Evolutionary conservation across 2,888 invertebrate genomes (phyloP), one percentile per base, ranked within the genome.

Genomic region (Tolmerus cingulatus): DNA sequence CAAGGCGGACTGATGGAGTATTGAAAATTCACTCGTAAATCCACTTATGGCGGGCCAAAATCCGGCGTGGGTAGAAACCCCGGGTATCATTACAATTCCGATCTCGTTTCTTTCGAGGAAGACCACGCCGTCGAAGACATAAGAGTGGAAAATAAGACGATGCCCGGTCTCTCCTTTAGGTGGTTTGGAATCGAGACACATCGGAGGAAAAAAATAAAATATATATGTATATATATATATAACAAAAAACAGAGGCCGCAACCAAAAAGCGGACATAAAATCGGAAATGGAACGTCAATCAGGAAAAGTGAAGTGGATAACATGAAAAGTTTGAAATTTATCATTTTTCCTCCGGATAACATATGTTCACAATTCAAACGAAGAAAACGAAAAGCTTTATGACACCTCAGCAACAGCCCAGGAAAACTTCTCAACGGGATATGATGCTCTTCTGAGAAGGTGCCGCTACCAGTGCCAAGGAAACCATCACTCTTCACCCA

Each of bases 201-300:
- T 23, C 23, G n/a, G 5, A 43, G 16, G 40, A 77, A 43, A 19
- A 77, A 77, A 77, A 40, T 40, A 40, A 77, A 34, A 5, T 16
- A 16, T 19, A 77, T n/a, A 55, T 55, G 16, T 16, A 55, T 12
- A 12, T 34, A 34, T 12, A 43, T 12, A 43, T 2, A 43, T 12
- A 51, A 51, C 5, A 34, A 51, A n/a, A 8, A 51, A 51, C 77
- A 19, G 12, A 27, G 23, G 27, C 66, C 66, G 12, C 66, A 66
- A 66, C 66, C 66, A 78, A 78, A 78, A 16, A 43, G 40, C 37
- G 43, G 43, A 78, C 78, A 19, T 40, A 78, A 78, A 78, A 78
- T 78, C 78, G 78, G 78, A 78, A 43, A 78, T 78, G 78, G 78
- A 43, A 78, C 43, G 78, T 78, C 78, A 78, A 78, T 78, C 78